Conservation (phyloP, 2,888 invertebrate species). For the Catocala fraxini region DNA sequence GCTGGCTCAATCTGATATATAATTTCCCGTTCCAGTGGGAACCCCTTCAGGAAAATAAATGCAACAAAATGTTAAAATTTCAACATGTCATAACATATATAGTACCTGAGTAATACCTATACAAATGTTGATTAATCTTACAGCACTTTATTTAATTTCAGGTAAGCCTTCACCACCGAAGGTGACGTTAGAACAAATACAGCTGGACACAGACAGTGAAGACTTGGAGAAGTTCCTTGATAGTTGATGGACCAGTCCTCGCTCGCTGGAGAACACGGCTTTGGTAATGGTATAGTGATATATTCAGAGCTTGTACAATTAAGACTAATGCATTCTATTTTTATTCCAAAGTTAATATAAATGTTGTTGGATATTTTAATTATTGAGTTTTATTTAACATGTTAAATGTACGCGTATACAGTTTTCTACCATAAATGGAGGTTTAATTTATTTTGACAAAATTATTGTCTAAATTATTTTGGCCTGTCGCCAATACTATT, state of each 20-base stretch:
- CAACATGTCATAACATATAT: no score
- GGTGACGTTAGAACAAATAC: constrained; percentile 77
- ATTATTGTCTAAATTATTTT: no score
- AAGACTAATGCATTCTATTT: constrained; percentile 56
- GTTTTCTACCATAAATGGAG: no score
- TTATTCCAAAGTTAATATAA: constrained; percentile 71
- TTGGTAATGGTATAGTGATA: constrained; percentile 35
- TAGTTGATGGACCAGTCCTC: constrained; percentile 61
- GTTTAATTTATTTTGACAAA: no score
- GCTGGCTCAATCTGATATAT: no score
- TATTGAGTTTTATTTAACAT: constrained; percentile 26
- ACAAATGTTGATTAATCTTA: no score
- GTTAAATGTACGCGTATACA: no score
- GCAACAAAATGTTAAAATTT: no score
- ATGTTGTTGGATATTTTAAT: constrained; percentile 60
- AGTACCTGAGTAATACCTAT: no score
- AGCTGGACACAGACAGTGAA: constrained; percentile 71
- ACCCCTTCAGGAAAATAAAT: no score
- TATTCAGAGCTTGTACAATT: constrained; percentile 64
- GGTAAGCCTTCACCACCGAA: constrained; percentile 61
- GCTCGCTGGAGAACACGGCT: neutral
- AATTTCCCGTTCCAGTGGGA: no score
- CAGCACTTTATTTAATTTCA: constrained; percentile 51
- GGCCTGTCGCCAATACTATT: no score
- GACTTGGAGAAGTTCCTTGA: constrained; percentile 80